Evolutionary conservation across 2,888 invertebrate species (phyloP).

Genomic region (Ecliptopera silaceata): DNA sequence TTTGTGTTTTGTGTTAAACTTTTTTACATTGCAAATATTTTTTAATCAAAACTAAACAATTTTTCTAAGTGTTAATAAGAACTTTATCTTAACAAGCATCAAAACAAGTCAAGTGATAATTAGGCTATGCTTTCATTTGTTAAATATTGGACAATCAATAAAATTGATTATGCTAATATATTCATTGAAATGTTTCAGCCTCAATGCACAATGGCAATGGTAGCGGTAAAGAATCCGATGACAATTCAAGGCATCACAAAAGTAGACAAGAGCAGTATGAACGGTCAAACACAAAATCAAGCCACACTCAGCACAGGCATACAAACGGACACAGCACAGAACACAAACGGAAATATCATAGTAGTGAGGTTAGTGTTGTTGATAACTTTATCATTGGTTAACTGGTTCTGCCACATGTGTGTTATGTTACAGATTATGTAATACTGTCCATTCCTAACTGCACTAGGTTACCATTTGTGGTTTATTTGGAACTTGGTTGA

Average conservation of each 20-base stretch:
- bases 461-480: neutral
- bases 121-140: neutral
- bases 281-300: conserved; percentile 38
- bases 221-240: conserved; percentile 67
- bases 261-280: conserved; percentile 49
- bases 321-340: conserved; percentile 65
- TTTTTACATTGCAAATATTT: no score
- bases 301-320: conserved; percentile 45
- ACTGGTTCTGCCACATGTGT: neutral
- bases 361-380: conserved; percentile 65
- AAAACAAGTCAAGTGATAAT: neutral
- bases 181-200: conserved; percentile 45
- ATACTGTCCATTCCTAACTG: neutral
- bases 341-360: conserved; percentile 64
- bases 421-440: neutral
- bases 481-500: neutral
- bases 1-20: no score
- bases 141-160: no score
- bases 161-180: conserved; percentile 4
- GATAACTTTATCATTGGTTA: conserved; percentile 25
- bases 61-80: neutral
- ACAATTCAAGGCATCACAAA: conserved; percentile 48
- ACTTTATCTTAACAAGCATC: neutral
- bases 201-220: conserved; percentile 65
- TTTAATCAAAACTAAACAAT: neutral